These are phyloP conservation scores for Rhorus exstirpatorius DNA, from an alignment of 2,888 invertebrate genomes.

Conservation along the genomic window DNA sequence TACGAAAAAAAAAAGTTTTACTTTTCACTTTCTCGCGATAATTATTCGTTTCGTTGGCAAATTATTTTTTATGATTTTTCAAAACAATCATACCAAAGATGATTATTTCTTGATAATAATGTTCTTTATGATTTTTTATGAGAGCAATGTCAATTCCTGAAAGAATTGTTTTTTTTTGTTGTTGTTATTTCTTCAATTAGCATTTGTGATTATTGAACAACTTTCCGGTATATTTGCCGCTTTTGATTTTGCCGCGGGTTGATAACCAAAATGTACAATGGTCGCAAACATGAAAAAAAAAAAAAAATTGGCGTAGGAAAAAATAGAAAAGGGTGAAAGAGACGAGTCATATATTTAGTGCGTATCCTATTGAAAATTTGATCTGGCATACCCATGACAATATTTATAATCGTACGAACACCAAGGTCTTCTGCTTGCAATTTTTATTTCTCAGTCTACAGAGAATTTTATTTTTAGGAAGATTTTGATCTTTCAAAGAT, in stretches of 20 bases:
- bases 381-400: constrained; percentile 74
- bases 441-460: neutral
- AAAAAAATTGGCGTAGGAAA: neutral
- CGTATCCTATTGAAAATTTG: constrained; percentile 41
- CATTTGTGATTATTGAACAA: too few species aligned
- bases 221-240: constrained; percentile 19
- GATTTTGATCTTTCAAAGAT: constrained; percentile 18
- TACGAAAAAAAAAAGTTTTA: too few species aligned
- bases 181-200: constrained; percentile 5
- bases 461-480: neutral
- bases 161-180: neutral
- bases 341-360: constrained; percentile 29
- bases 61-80: constrained; percentile 39
- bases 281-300: neutral
- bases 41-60: neutral
- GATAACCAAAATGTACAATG: neutral
- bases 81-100: neutral
- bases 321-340: neutral
- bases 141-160: neutral
- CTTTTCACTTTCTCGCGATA: neutral
- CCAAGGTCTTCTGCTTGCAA: constrained; percentile 41
- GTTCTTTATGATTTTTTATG: constrained; percentile 12
- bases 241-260: constrained; percentile 1
- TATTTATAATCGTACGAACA: constrained; percentile 71
- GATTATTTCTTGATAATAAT: constrained; percentile 1